phyloP scores from a whole-genome alignment of 1,140 invertebrate genomes.

The Phortica variegata region DNA sequence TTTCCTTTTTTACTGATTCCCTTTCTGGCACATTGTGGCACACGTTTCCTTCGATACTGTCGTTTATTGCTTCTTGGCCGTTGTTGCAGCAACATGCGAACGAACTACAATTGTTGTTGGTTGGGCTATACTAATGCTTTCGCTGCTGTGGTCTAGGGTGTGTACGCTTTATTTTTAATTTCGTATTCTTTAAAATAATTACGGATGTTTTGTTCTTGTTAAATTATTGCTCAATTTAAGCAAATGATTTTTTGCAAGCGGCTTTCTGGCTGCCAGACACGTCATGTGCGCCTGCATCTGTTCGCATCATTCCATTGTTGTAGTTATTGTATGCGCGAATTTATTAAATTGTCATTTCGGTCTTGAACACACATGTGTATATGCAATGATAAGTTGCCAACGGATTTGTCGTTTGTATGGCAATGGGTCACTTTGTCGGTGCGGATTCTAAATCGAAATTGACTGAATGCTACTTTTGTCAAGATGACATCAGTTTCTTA shows the following conservation, averaged over 20 bases:
- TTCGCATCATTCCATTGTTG: slow-evolving; percentile 52
- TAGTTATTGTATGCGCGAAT: no score
- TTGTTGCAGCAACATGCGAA: slow-evolving; percentile 12
- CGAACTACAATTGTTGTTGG: slow-evolving; percentile 14
- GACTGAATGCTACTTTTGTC: no score
- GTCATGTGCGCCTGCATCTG: slow-evolving; percentile 32
- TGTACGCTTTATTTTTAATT: slow-evolving; percentile 43
- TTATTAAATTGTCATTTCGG: no score
- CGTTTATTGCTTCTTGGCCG: background rate
- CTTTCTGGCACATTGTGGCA: no score
- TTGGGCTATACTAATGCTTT: background rate
- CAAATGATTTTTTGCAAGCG: slow-evolving; percentile 32
- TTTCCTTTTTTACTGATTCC: no score
- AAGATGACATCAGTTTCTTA: no score
- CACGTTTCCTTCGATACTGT: no score
- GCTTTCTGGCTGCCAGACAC: slow-evolving; percentile 44
- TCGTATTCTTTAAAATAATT: slow-evolving; percentile 29
- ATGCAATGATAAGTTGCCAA: no score
- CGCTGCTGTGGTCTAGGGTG: background rate
- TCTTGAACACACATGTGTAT: no score
- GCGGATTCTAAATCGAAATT: no score
- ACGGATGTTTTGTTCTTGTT: slow-evolving; percentile 18
- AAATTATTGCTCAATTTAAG: slow-evolving; percentile 38
- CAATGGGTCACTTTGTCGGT: no score
- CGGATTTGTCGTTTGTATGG: no score